Evolutionary conservation across 2,797 vertebrate genomes (phyloP).

Genomic region (Mus minutoides): DNA sequence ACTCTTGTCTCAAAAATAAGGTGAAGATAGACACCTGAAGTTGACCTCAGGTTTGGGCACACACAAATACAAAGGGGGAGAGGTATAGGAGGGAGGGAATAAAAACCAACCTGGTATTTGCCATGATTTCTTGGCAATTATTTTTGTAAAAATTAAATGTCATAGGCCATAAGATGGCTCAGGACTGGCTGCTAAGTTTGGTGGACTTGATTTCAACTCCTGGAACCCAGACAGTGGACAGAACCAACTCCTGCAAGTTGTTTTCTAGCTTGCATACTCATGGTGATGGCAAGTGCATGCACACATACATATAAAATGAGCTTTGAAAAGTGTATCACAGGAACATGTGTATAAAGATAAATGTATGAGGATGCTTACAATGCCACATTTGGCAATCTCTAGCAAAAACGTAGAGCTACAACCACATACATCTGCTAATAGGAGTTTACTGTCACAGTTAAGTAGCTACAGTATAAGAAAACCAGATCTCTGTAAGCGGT

Average conservation of each 20-base stretch:
- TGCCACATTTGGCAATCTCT: background rate
- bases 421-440: background rate
- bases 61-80: background rate
- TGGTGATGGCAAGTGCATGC: too few species aligned
- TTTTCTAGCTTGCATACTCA: background rate
- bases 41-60: background rate
- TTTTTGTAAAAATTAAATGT: background rate
- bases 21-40: background rate
- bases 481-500: background rate
- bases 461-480: background rate
- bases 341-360: background rate
- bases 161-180: background rate
- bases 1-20: background rate
- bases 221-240: background rate
- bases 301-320: background rate
- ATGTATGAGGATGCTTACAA: background rate
- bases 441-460: background rate
- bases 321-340: background rate
- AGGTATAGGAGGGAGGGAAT: background rate
- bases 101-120: conserved; percentile 12
- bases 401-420: background rate
- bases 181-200: background rate
- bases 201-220: background rate
- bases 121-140: conserved; percentile 39
- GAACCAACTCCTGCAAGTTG: background rate